Conservation (phyloP, 2,888 invertebrate genomes). For the Zelleria hepariella region DNA sequence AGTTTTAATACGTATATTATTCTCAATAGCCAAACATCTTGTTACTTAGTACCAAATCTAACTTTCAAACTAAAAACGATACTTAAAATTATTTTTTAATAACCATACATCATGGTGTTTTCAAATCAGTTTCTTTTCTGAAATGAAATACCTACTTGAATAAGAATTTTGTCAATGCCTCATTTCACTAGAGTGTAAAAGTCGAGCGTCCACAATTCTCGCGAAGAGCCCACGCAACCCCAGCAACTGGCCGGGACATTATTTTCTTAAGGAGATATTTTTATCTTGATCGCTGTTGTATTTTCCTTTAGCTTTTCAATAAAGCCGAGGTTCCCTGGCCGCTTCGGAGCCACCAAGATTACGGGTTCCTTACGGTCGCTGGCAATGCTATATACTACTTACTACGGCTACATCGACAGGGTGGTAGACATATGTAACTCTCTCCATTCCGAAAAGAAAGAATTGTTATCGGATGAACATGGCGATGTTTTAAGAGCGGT, state of each 20-base stretch:
- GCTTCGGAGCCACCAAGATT: not conserved
- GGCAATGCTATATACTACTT: too few relatives aligned
- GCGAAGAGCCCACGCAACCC: not conserved
- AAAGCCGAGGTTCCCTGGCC: not conserved
- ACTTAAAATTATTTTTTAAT: too few relatives aligned
- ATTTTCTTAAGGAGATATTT: conserved; percentile 4
- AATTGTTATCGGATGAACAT: not conserved
- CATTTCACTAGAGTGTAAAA: not conserved
- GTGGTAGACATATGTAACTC: not conserved
- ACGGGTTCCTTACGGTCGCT: not conserved
- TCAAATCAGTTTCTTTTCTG: too few relatives aligned
- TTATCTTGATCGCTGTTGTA: conserved; percentile 4
- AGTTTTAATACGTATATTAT: too few relatives aligned
- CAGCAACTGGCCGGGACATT: not conserved
- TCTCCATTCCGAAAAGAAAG: not conserved
- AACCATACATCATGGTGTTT: too few relatives aligned
- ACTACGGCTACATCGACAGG: not conserved
- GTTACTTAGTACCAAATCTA: too few relatives aligned
- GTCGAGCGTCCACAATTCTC: not conserved
- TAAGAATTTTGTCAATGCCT: not conserved
- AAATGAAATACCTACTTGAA: too few relatives aligned
- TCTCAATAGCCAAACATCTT: too few relatives aligned
- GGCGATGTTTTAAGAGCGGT: not conserved
- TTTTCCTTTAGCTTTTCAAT: conserved; percentile 5
- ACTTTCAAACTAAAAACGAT: too few relatives aligned